A percentile compares a stretch with the other conserved stretches of the same genome.
phyloP scores from a whole-genome alignment of 2,113 vertebrate species.

The Vulpes lagopus region DNA sequence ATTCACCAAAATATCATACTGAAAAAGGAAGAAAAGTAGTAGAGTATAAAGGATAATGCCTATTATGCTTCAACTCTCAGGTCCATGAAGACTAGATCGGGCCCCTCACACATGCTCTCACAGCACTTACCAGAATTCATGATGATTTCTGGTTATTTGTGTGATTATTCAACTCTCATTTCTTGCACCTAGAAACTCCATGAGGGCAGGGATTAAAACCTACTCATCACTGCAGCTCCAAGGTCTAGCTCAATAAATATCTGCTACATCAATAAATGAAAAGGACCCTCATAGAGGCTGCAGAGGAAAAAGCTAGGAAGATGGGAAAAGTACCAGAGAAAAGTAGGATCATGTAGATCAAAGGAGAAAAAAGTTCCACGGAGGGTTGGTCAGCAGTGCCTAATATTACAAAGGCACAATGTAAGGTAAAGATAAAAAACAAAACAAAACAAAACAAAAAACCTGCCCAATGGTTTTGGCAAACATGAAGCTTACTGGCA shows the following conservation, averaged over 20 bases:
- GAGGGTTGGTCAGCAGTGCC: too few species aligned
- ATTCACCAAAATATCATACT: conserved; percentile 51
- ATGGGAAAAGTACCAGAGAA: not conserved
- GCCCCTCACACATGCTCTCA: not conserved
- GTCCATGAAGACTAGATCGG: not conserved
- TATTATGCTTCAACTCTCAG: not conserved
- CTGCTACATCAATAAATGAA: conserved; percentile 22
- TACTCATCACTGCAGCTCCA: not conserved
- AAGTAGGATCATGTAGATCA: not conserved
- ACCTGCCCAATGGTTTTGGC: not conserved
- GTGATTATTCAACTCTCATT: not conserved
- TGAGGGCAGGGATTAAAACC: not conserved
- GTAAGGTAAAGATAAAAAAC: not conserved
- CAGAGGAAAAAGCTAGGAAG: not conserved
- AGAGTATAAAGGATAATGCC: not conserved
- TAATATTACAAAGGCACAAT: not conserved
- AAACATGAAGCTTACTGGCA: not conserved
- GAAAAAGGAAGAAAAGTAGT: not conserved
- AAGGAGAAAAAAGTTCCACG: not conserved
- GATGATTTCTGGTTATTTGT: not conserved
- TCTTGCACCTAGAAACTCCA: not conserved
- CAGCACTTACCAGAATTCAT: not conserved
- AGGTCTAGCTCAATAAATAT: not conserved
- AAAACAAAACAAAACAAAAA: too few species aligned
- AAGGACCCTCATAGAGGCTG: not conserved